A percentile compares a stretch with the other conserved stretches of the same genome.
Evolutionary conservation across 2,888 invertebrate genomes (phyloP).

Genomic region (Eustalomyia histrio): DNA sequence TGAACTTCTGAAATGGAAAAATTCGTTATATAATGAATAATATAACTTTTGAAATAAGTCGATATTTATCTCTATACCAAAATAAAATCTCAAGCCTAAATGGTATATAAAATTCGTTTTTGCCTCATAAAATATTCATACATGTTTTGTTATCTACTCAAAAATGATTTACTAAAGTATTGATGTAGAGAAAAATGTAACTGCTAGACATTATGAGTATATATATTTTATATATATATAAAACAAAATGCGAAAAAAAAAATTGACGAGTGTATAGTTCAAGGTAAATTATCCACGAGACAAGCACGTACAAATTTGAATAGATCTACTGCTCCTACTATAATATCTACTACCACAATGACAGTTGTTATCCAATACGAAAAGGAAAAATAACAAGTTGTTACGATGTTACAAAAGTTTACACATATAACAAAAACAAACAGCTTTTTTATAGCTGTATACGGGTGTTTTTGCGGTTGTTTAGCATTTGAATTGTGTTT

Average conservation of each 20-base stretch:
- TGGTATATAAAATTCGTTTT: no score
- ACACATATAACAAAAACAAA: slow-evolving; percentile 5
- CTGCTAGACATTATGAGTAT: slow-evolving; percentile 21
- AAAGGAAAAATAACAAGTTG: slow-evolving; percentile 1
- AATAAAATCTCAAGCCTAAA: no score
- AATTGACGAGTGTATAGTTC: slow-evolving; percentile 29
- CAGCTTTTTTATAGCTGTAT: neutral
- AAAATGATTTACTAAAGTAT: slow-evolving; percentile 5
- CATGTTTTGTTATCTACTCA: neutral
- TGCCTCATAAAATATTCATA: neutral
- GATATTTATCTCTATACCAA: no score
- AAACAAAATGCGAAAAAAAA: neutral
- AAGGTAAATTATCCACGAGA: slow-evolving; percentile 51
- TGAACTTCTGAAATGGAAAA: no score
- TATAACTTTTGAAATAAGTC: no score
- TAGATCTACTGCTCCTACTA: slow-evolving; percentile 5
- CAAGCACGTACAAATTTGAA: slow-evolving; percentile 39
- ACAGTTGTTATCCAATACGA: neutral
- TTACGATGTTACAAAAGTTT: slow-evolving; percentile 8
- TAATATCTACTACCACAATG: neutral
- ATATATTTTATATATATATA: neutral
- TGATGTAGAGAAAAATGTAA: slow-evolving; percentile 21
- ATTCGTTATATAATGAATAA: no score
- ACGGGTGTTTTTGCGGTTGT: slow-evolving; percentile 29
- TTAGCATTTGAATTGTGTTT: slow-evolving; percentile 27